These are phyloP conservation scores for Melitaea cinxia DNA, from an alignment of 1,140 invertebrate genomes.

Conservation along the genomic window DNA sequence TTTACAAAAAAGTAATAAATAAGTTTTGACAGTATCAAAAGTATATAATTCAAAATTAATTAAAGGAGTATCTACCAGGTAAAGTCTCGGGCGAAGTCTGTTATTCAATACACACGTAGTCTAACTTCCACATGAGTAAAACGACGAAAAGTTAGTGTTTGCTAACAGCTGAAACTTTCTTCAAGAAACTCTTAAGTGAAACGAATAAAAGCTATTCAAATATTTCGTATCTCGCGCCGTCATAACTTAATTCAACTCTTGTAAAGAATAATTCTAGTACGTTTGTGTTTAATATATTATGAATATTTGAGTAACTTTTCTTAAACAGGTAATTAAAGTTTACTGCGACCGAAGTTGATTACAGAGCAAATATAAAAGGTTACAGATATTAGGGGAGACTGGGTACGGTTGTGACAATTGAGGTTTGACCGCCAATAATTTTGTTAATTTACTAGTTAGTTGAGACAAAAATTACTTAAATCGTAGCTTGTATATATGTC, in stretches of 20 bases:
- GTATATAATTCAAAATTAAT: conserved; percentile 32
- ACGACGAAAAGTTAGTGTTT: conserved; percentile 31
- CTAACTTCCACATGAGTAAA: conserved; percentile 17
- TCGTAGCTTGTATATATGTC: too few species aligned
- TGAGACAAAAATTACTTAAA: too few species aligned
- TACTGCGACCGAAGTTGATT: too few species aligned
- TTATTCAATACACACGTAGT: conserved; percentile 31
- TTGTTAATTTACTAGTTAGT: too few species aligned
- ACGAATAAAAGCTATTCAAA: conserved; percentile 21
- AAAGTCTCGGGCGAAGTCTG: conserved; percentile 14
- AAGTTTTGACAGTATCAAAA: too few species aligned
- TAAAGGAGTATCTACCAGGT: conserved; percentile 20
- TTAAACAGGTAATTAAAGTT: too few species aligned
- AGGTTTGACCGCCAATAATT: too few species aligned
- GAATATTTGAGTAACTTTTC: too few species aligned
- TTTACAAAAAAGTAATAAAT: too few species aligned
- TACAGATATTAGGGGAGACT: too few species aligned
- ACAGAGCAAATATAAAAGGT: too few species aligned
- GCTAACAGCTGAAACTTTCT: conserved; percentile 30
- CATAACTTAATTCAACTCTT: background rate
- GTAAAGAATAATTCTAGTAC: background rate
- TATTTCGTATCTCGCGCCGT: conserved; percentile 4
- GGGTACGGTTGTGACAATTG: too few species aligned
- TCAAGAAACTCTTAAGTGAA: conserved; percentile 27
- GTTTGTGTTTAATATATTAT: background rate